Evolutionary conservation across 30 jellyfish, hydroid and myxozoan genomes (phyloP).

Genomic region (Hydractinia echinata): DNA sequence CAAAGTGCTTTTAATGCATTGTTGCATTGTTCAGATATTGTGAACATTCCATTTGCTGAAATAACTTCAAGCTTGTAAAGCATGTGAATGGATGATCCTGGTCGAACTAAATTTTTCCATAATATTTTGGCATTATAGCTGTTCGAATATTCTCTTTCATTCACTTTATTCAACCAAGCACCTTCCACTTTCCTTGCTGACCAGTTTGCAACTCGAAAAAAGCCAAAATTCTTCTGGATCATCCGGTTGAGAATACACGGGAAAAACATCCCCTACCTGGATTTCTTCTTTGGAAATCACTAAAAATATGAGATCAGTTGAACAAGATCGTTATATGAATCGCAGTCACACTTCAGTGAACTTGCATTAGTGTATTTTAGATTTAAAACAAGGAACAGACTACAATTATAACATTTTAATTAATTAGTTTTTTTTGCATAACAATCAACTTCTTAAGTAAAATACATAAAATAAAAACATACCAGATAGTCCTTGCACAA

Average conservation of each 20-base stretch:
- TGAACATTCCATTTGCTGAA: neutral
- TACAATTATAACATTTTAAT: too few relatives aligned
- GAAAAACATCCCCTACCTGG: constrained; percentile 3
- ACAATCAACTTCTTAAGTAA: too few relatives aligned
- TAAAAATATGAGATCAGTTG: neutral
- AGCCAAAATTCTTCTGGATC: constrained; percentile 9
- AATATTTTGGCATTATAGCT: neutral
- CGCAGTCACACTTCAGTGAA: too few relatives aligned
- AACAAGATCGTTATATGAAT: too few relatives aligned
- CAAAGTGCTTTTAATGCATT: constrained; percentile 3
- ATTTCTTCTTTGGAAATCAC: constrained; percentile 2
- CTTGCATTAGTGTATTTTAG: too few relatives aligned
- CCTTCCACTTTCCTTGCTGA: constrained; percentile 1
- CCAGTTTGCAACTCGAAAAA: neutral
- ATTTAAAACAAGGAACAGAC: too few relatives aligned
- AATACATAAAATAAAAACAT: neutral
- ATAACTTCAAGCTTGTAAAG: neutral
- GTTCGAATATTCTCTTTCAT: neutral
- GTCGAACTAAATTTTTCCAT: constrained; percentile 4
- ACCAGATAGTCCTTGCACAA: constrained; percentile 10
- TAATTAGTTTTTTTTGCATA: too few relatives aligned
- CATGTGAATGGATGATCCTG: neutral
- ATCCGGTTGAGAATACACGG: neutral
- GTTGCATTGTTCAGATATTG: neutral
- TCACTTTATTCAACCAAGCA: neutral